Evolutionary conservation across 2,888 invertebrate genomes (phyloP).

Genomic region (Clistopyga incitator): DNA sequence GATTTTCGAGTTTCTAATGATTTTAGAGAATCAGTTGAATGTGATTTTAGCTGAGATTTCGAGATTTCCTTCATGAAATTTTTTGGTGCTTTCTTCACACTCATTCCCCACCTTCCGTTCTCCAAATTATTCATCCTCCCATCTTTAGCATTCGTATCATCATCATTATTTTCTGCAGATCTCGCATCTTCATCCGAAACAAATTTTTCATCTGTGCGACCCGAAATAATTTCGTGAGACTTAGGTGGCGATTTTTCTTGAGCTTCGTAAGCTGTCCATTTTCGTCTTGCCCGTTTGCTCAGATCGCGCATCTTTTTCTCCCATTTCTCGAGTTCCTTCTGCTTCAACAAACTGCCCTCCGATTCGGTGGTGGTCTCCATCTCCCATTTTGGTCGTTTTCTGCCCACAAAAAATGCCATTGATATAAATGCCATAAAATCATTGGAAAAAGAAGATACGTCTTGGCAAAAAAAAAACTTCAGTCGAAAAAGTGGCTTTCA

Average conservation of each 20-base stretch:
- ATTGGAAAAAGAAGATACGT: neutral
- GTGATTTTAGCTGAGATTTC: conserved; percentile 2
- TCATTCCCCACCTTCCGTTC: conserved; percentile 63
- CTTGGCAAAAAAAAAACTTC: neutral
- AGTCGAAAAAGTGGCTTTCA: no score
- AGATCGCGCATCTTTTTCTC: conserved; percentile 70
- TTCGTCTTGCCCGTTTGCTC: conserved; percentile 63
- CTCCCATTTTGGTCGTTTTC: conserved; percentile 62
- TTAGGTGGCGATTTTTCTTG: conserved; percentile 24
- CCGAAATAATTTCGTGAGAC: neutral
- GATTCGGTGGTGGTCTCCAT: conserved; percentile 39
- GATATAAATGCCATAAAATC: neutral
- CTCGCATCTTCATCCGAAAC: neutral
- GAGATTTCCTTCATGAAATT: conserved; percentile 50
- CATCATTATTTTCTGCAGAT: neutral
- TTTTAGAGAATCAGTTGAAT: no score
- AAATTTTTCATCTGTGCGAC: neutral
- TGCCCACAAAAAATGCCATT: conserved; percentile 43
- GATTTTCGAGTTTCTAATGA: no score
- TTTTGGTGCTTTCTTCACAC: conserved; percentile 44
- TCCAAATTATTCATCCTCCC: conserved; percentile 16
- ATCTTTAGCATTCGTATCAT: neutral
- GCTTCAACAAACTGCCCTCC: conserved; percentile 41
- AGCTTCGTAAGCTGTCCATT: conserved; percentile 60
- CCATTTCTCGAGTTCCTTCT: conserved; percentile 59